These are phyloP conservation scores for Matsumurasca onukii DNA, from an alignment of 1,140 invertebrate species.

Conservation along the genomic window DNA sequence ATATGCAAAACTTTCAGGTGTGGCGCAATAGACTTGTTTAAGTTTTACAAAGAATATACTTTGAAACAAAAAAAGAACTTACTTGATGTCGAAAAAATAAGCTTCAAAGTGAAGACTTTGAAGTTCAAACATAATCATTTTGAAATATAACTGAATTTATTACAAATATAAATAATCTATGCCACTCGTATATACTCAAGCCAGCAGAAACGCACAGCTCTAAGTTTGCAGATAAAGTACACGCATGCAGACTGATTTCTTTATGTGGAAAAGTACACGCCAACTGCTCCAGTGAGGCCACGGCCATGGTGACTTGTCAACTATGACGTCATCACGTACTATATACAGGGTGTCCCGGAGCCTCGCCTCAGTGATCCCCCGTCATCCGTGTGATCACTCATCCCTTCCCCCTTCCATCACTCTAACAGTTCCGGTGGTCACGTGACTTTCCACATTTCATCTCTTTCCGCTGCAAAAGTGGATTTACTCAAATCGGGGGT, in stretches of 20 bases:
- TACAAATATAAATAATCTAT: no score
- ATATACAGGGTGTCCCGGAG: background rate
- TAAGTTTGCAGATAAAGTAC: background rate
- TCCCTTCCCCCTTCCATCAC: background rate
- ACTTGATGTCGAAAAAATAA: no score
- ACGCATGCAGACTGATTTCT: background rate
- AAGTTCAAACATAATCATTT: no score
- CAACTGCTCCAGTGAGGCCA: background rate
- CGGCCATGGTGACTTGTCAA: background rate
- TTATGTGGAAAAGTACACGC: background rate
- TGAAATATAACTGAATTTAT: no score
- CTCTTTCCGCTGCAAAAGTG: background rate
- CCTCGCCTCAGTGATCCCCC: background rate
- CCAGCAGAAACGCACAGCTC: no score
- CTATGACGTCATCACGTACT: background rate
- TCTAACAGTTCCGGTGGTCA: conserved; percentile 11
- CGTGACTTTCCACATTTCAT: background rate
- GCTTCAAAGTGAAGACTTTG: no score
- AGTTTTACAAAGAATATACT: no score
- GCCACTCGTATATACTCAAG: no score
- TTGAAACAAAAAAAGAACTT: no score
- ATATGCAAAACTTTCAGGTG: no score
- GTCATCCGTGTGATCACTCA: conserved; percentile 12
- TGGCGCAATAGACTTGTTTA: no score
- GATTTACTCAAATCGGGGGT: no score